phyloP scores from a whole-genome alignment of 2,113 vertebrate genomes.

The Dunckerocampus dactyliophorus region DNA sequence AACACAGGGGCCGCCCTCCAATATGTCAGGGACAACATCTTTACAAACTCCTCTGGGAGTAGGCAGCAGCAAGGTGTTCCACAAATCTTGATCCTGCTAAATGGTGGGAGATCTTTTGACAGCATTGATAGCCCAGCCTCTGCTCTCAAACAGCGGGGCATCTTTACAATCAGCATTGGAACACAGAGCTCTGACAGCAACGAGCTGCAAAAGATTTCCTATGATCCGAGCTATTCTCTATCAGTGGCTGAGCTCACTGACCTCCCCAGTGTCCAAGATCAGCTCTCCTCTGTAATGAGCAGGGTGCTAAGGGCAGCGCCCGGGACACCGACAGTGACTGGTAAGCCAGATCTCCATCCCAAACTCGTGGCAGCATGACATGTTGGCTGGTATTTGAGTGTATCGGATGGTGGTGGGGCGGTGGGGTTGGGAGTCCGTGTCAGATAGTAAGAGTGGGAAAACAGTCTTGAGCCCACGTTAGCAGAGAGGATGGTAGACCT shows the following conservation, averaged over 20 bases:
- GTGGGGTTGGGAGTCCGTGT: not conserved
- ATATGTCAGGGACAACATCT: conserved; percentile 61
- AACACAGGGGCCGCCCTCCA: conserved; percentile 55
- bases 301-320: conserved; percentile 4
- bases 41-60: conserved; percentile 76
- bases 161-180: conserved; percentile 44
- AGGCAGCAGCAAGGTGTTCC: conserved; percentile 72
- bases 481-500: no score
- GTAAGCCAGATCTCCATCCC: conserved; percentile 9
- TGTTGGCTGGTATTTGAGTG: not conserved
- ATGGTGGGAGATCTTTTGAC: conserved; percentile 52
- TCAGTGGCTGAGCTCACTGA: conserved; percentile 49
- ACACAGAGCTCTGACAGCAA: conserved; percentile 30
- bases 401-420: not conserved
- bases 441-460: no score
- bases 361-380: not conserved
- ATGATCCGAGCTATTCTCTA: conserved; percentile 37
- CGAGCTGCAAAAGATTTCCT: conserved; percentile 44
- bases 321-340: conserved; percentile 23
- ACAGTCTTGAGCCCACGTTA: not conserved
- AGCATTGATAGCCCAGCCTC: conserved; percentile 39
- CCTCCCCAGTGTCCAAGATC: conserved; percentile 34
- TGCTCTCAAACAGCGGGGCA: conserved; percentile 41
- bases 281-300: conserved; percentile 29
- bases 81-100: conserved; percentile 70